Evolutionary conservation across 2,888 invertebrate genomes (phyloP).

Genomic region (Leptinotarsa rubiginosa): DNA sequence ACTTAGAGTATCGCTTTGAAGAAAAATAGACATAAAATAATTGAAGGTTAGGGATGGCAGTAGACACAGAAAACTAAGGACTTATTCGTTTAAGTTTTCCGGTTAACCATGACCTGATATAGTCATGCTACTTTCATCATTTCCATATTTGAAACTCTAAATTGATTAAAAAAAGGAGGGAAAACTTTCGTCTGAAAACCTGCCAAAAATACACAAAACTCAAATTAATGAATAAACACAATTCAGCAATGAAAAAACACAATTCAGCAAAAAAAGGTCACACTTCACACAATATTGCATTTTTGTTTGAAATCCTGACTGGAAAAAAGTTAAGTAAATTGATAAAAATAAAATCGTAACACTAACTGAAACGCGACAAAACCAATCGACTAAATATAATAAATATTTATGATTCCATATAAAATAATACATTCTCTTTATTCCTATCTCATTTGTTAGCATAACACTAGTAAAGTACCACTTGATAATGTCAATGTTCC

Average conservation of each 20-base stretch:
- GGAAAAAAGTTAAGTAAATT: conserved; percentile 35
- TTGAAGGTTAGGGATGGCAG: conserved; percentile 3
- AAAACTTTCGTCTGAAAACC: neutral
- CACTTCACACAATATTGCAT: conserved; percentile 27
- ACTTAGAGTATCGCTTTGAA: conserved; percentile 8
- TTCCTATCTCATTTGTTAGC: conserved; percentile 31
- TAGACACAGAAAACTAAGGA: conserved; percentile 3
- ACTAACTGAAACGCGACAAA: conserved; percentile 44
- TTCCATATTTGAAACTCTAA: conserved; percentile 28
- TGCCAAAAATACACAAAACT: conserved; percentile 12
- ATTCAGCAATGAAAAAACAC: conserved; percentile 24
- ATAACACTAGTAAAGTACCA: conserved; percentile 48
- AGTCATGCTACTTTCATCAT: conserved; percentile 22
- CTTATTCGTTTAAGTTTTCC: neutral
- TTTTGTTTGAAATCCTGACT: conserved; percentile 26
- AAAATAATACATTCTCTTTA: conserved; percentile 48
- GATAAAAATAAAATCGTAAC: conserved; percentile 31
- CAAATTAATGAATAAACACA: conserved; percentile 26
- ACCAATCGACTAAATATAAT: conserved; percentile 49
- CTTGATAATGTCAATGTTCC: conserved; percentile 38
- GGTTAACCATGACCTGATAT: neutral
- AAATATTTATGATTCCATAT: conserved; percentile 54
- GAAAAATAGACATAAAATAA: neutral
- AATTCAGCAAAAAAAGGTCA: conserved; percentile 30
- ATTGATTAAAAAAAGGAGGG: conserved; percentile 18